phyloP scores from a whole-genome alignment of 2,797 vertebrate species.

The Enteromius afrohamiltoni region DNA sequence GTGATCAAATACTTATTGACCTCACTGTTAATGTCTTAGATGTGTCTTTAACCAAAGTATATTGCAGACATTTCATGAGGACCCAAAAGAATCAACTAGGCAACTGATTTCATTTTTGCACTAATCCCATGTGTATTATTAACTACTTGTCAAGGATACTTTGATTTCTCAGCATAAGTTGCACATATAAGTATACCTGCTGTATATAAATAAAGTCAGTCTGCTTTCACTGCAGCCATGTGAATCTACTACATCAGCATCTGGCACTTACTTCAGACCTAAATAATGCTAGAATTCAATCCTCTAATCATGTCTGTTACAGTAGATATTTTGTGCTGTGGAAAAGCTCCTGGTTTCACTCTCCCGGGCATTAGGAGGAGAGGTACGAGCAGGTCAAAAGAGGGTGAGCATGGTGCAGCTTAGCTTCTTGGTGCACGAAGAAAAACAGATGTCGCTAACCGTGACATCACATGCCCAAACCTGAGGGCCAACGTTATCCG shows the following conservation, averaged over 20 bases:
- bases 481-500: constrained; percentile 29
- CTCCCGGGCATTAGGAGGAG: neutral
- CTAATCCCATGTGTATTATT: neutral
- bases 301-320: constrained; percentile 39
- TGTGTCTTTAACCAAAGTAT: too few species aligned
- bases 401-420: constrained; percentile 14
- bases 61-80: neutral
- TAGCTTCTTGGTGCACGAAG: constrained; percentile 9
- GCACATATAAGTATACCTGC: neutral
- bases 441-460: constrained; percentile 31
- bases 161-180: neutral
- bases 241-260: constrained; percentile 17
- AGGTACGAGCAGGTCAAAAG: constrained; percentile 28
- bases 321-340: constrained; percentile 14
- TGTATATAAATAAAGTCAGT: neutral
- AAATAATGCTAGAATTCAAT: constrained; percentile 33
- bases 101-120: neutral
- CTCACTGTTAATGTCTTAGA: too few species aligned
- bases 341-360: constrained; percentile 35
- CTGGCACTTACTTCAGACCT: constrained; percentile 10
- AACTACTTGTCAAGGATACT: neutral
- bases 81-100: neutral
- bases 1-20: too few species aligned
- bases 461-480: constrained; percentile 37
- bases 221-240: neutral